Evolutionary conservation across 2,113 vertebrate species (phyloP).

Genomic region (Neopipo cinnamomea): DNA sequence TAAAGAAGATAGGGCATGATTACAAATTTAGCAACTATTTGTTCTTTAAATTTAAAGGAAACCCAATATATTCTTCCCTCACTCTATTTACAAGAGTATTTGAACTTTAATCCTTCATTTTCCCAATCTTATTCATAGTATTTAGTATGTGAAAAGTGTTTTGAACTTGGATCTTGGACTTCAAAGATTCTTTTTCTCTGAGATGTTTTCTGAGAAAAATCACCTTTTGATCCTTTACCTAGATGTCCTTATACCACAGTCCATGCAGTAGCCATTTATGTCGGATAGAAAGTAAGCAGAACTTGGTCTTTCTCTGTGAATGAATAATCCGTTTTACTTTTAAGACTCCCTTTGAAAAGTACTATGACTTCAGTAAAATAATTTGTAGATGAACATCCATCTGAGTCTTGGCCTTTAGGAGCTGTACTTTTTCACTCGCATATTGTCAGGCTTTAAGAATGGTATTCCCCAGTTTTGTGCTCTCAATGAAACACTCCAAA

Average conservation of each 20-base stretch:
- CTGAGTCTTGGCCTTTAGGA: background rate
- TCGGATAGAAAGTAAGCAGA: background rate
- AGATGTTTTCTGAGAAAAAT: background rate
- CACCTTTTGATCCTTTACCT: background rate
- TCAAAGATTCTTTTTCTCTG: background rate
- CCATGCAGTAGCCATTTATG: background rate
- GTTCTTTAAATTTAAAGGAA: background rate
- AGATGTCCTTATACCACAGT: background rate
- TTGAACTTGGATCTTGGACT: background rate
- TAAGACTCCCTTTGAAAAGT: background rate
- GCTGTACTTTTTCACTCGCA: background rate
- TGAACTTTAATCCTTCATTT: background rate
- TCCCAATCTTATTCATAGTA: background rate
- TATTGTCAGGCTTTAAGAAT: background rate
- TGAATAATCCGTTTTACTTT: background rate
- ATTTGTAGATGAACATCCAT: background rate
- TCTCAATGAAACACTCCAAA: background rate
- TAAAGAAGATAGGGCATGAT: background rate
- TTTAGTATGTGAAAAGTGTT: background rate
- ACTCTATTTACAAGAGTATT: background rate
- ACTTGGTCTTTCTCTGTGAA: background rate
- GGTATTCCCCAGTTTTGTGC: accelerated
- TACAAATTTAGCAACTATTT: background rate
- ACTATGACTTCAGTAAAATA: background rate
- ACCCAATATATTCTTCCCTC: background rate